Conservation (phyloP, 2,888 invertebrate genomes). For the Mesorhabditis sp. region DNA sequence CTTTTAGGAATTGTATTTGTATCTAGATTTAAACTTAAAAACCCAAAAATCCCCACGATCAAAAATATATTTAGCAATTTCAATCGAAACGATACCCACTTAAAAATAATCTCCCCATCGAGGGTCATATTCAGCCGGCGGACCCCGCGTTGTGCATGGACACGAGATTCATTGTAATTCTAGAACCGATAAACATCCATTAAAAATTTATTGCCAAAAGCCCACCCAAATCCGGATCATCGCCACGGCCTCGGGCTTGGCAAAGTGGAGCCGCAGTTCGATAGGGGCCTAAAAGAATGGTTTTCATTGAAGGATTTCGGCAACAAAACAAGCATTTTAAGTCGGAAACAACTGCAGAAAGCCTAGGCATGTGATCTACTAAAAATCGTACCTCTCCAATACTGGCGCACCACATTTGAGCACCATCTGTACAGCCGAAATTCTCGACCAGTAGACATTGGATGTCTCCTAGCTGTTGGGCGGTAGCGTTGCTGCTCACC, state of each 20-base stretch:
- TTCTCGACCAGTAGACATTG: conserved; percentile 22
- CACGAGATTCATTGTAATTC: conserved; percentile 84
- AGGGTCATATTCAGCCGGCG: conserved; percentile 68
- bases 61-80: neutral
- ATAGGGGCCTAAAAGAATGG: conserved; percentile 11
- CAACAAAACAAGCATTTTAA: neutral
- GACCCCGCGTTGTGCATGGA: conserved; percentile 76
- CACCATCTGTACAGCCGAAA: conserved; percentile 16
- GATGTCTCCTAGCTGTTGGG: conserved; percentile 17
- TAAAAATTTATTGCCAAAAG: neutral
- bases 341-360: neutral
- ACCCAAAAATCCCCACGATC: no score
- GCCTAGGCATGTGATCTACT: no score
- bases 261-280: conserved; percentile 8
- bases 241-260: conserved; percentile 22
- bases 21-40: no score
- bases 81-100: neutral
- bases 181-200: conserved; percentile 57
- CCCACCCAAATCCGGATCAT: conserved; percentile 52
- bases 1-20: no score
- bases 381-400: conserved; percentile 3
- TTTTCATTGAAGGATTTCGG: neutral
- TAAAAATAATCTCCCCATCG: conserved; percentile 15
- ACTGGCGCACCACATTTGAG: conserved; percentile 24
- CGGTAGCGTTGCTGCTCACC: no score